phyloP scores from a whole-genome alignment of 2,113 vertebrate genomes.

The Eonycteris spelaea region DNA sequence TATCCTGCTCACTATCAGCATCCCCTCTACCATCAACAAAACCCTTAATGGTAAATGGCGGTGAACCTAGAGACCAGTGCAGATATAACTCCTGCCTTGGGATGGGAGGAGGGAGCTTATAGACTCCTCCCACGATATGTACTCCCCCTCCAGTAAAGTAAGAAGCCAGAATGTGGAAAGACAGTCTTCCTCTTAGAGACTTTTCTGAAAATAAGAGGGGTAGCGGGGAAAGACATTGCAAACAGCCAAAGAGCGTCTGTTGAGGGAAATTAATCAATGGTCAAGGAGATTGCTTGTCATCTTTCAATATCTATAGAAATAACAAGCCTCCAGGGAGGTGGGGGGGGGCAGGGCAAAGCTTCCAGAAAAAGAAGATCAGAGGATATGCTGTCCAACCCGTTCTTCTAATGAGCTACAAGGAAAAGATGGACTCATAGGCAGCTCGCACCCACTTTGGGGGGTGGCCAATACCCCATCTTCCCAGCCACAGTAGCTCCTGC shows the following conservation, averaged over 20 bases:
- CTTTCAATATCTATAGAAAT: conserved; percentile 72
- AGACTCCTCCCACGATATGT: background rate
- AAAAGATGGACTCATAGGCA: conserved; percentile 8
- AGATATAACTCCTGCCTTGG: background rate
- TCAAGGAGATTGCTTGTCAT: conserved; percentile 71
- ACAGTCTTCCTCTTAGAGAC: background rate
- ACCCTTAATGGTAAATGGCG: background rate
- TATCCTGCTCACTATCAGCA: background rate
- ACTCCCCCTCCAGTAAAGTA: background rate
- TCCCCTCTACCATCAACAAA: background rate
- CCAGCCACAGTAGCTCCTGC: conserved; percentile 39
- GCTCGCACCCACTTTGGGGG: conserved; percentile 29
- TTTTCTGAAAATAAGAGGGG: conserved; percentile 28
- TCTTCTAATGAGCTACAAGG: conserved; percentile 38
- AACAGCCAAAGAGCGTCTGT: conserved; percentile 39
- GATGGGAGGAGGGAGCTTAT: background rate
- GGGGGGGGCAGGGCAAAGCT: background rate
- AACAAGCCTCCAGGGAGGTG: conserved; percentile 63
- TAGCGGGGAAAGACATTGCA: background rate
- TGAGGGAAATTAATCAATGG: conserved; percentile 72
- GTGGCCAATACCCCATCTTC: conserved; percentile 21
- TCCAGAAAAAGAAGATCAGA: conserved; percentile 49
- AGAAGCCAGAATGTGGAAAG: background rate
- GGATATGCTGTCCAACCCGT: background rate
- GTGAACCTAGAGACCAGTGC: background rate